Evolutionary conservation across 2,113 vertebrate species (phyloP).

Genomic region (Engystomops pustulosus): DNA sequence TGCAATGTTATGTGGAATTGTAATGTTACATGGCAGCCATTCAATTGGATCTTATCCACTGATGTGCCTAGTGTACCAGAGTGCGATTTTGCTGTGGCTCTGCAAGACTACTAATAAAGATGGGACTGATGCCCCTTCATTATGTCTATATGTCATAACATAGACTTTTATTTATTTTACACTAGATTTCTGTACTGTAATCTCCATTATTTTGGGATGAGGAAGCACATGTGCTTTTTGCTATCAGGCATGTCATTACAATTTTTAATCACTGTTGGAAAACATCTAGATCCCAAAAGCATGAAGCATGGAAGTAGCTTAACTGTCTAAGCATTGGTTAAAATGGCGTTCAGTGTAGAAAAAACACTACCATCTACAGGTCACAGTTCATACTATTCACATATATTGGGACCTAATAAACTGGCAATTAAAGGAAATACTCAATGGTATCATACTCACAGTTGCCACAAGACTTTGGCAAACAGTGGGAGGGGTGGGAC

Average conservation of each 20-base stretch:
- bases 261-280: constrained; percentile 3
- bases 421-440: too few relatives aligned
- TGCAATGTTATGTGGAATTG: neutral
- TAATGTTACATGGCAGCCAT: neutral
- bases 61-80: neutral
- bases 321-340: too few relatives aligned
- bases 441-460: too few relatives aligned
- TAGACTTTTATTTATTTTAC: too few relatives aligned
- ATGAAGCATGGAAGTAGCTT: neutral
- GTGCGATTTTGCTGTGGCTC: too few relatives aligned
- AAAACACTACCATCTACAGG: too few relatives aligned
- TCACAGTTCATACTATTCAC: too few relatives aligned
- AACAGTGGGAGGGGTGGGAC: too few relatives aligned
- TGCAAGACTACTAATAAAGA: too few relatives aligned
- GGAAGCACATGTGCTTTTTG: neutral
- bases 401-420: too few relatives aligned
- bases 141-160: neutral
- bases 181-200: neutral
- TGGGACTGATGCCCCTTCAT: too few relatives aligned
- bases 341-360: neutral
- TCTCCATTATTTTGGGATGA: neutral
- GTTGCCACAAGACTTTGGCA: too few relatives aligned
- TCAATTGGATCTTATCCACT: neutral
- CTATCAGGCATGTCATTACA: neutral
- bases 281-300: neutral